A percentile compares a stretch with the other conserved stretches of the same genome.
phyloP scores from a whole-genome alignment of 2,888 invertebrate species.

The Cataglyphis livida region DNA sequence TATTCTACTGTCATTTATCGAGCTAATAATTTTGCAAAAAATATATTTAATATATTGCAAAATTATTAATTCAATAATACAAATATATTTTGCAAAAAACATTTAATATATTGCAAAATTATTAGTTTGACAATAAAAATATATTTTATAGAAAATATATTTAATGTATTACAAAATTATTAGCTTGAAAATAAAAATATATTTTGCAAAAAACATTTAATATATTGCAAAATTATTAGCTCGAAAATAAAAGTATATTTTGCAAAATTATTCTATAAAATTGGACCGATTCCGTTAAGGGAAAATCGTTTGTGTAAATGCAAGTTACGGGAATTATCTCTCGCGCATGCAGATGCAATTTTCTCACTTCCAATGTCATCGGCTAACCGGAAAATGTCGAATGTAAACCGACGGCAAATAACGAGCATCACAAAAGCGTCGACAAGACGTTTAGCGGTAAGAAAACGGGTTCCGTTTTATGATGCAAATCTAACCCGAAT shows the following conservation, averaged over 20 bases:
- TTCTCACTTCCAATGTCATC: not conserved
- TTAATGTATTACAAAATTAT: too few relatives aligned
- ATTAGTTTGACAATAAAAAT: too few relatives aligned
- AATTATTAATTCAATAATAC: too few relatives aligned
- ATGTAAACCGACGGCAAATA: slow-evolving; percentile 11
- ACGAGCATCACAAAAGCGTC: slow-evolving; percentile 28
- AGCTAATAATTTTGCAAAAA: not conserved
- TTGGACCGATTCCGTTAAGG: not conserved
- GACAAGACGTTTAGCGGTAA: slow-evolving; percentile 32
- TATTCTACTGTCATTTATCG: not conserved
- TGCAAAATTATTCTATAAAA: not conserved
- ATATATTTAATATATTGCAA: too few relatives aligned
- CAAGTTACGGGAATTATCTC: not conserved
- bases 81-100: too few relatives aligned
- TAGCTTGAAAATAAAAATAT: not conserved
- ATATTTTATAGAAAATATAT: too few relatives aligned
- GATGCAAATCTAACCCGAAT: slow-evolving; percentile 39
- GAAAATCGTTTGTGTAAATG: not conserved
- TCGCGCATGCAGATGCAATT: not conserved
- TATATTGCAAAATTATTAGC: too few relatives aligned
- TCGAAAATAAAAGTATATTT: not conserved
- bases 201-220: not conserved
- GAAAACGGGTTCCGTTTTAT: not conserved
- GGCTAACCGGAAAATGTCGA: not conserved
- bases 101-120: too few relatives aligned